These are phyloP conservation scores for Phyllotreta striolata DNA, from an alignment of 2,888 invertebrate genomes.

Conservation along the genomic window DNA sequence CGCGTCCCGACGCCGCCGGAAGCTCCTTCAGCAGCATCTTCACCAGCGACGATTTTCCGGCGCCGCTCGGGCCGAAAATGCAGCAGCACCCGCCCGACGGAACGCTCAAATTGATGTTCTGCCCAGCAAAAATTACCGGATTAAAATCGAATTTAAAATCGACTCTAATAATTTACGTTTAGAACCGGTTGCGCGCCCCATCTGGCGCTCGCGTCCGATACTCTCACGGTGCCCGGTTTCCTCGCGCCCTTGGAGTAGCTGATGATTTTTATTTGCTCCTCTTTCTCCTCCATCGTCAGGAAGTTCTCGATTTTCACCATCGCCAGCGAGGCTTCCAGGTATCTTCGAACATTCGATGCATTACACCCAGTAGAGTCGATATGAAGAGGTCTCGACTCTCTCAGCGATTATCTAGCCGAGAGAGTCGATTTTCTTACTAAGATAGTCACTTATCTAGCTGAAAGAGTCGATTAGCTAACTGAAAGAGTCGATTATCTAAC, in stretches of 20 bases:
- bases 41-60: slow-evolving; percentile 74
- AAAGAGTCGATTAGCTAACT: slow-evolving; percentile 49
- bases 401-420: no score
- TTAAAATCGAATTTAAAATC: no score
- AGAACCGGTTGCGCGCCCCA: slow-evolving; percentile 51
- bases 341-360: slow-evolving; percentile 19
- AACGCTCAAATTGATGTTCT: slow-evolving; percentile 56
- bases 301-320: slow-evolving; percentile 50
- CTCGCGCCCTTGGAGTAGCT: slow-evolving; percentile 20
- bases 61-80: slow-evolving; percentile 71
- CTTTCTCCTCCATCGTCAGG: slow-evolving; percentile 45
- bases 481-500: not conserved
- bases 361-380: no score
- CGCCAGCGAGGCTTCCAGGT: slow-evolving; percentile 51
- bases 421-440: no score
- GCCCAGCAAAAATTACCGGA: no score
- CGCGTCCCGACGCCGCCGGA: slow-evolving; percentile 67
- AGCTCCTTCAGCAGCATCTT: slow-evolving; percentile 78
- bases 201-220: slow-evolving; percentile 45
- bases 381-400: no score
- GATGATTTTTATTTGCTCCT: slow-evolving; percentile 25
- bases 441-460: no score
- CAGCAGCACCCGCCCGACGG: slow-evolving; percentile 59
- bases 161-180: slow-evolving; percentile 57
- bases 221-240: slow-evolving; percentile 50